These are phyloP conservation scores for Scomber japonicus DNA, from an alignment of 2,113 vertebrate species.

Conservation along the genomic window DNA sequence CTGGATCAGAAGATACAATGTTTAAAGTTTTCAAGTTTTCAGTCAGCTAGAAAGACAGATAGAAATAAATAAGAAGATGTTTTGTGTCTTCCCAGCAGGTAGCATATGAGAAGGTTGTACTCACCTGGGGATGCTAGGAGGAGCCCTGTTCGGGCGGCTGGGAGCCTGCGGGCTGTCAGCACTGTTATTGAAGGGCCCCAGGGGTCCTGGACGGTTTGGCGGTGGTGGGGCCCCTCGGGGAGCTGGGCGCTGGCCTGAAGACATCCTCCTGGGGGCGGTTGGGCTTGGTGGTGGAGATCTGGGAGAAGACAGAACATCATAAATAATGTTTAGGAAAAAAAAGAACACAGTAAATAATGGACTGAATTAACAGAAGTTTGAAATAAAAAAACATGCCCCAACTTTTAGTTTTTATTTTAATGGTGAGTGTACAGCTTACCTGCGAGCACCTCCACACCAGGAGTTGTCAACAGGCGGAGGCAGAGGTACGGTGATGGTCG, in stretches of 20 bases:
- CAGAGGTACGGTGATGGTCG: constrained; percentile 90
- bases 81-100: not conserved
- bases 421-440: constrained; percentile 31
- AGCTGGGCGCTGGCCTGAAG: constrained; percentile 86
- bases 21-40: not conserved
- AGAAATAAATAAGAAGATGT: not conserved
- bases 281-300: constrained; percentile 92
- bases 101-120: constrained; percentile 5
- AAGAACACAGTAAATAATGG: too few species aligned
- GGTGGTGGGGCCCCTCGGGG: constrained; percentile 89
- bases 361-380: not conserved
- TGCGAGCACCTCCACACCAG: constrained; percentile 83
- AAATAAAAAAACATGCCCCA: too few species aligned
- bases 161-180: constrained; percentile 93
- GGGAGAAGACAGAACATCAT: constrained; percentile 12
- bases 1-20: too few species aligned
- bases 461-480: constrained; percentile 94
- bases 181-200: constrained; percentile 89
- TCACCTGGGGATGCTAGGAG: constrained; percentile 96
- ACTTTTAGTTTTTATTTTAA: not conserved
- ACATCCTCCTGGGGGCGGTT: constrained; percentile 89
- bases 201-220: constrained; percentile 89
- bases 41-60: too few species aligned
- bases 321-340: not conserved
- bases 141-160: constrained; percentile 91